These are phyloP conservation scores for Lamellibrachia satsuma DNA, from an alignment of 2,888 invertebrate species.

Conservation along the genomic window DNA sequence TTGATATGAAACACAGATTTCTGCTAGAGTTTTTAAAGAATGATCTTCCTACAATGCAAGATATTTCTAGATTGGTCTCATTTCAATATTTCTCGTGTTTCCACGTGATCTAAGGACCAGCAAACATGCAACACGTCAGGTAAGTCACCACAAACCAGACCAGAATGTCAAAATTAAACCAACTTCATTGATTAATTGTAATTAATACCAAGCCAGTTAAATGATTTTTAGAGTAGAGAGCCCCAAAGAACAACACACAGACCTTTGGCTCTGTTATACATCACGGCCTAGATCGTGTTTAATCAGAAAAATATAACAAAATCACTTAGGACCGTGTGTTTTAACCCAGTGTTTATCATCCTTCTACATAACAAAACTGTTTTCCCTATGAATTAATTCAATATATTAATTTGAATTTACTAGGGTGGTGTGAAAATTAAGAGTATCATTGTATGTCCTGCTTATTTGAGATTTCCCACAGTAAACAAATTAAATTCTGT, in stretches of 20 bases:
- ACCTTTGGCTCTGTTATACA: not conserved
- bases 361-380: not conserved
- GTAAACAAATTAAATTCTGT: not conserved
- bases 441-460: not conserved
- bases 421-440: too few species aligned
- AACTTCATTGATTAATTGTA: not conserved
- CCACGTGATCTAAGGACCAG: not conserved
- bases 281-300: not conserved
- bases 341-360: not conserved
- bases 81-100: too few species aligned
- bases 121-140: not conserved
- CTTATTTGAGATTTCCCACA: not conserved
- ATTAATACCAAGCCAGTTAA: not conserved
- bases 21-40: not conserved
- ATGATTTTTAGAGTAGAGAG: not conserved
- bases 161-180: not conserved
- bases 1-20: not conserved
- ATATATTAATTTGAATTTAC: not conserved
- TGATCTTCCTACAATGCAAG: too few species aligned
- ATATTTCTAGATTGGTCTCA: not conserved
- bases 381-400: not conserved
- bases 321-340: not conserved
- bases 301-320: not conserved
- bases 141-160: not conserved
- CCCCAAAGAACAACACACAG: not conserved